Percentiles rank a stretch among this genome's conserved stretches.
Conservation (phyloP, 1,140 invertebrate genomes). For the Popillia japonica region DNA sequence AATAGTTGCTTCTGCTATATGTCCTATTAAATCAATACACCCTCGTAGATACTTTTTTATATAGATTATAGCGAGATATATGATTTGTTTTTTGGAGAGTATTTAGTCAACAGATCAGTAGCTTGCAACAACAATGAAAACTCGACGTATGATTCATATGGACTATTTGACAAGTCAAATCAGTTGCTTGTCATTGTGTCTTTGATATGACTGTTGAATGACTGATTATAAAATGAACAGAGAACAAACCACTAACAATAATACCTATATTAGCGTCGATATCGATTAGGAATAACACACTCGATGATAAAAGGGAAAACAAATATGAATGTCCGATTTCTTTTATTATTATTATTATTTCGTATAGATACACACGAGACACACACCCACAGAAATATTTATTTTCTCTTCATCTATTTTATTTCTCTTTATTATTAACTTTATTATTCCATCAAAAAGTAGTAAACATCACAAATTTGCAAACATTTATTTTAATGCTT, state of each 20-base stretch:
- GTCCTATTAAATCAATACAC: not conserved
- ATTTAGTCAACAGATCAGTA: conserved; percentile 30
- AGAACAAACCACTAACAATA: conserved; percentile 5
- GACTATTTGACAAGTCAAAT: conserved; percentile 33
- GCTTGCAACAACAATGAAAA: conserved; percentile 21
- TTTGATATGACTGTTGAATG: conserved; percentile 28
- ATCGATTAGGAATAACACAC: not conserved
- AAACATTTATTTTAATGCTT: not conserved
- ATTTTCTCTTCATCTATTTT: conserved; percentile 12
- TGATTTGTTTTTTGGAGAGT: conserved; percentile 12
- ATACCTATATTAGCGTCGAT: not conserved
- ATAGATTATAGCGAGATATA: not conserved
- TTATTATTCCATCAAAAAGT: not conserved
- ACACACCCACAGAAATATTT: too few species aligned
- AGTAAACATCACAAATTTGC: not conserved
- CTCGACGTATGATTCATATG: not conserved
- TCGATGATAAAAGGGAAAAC: conserved; percentile 25
- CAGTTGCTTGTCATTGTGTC: conserved; percentile 21
- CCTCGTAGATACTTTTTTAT: not conserved
- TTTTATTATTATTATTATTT: too few species aligned
- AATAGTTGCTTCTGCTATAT: not conserved
- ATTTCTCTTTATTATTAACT: not conserved
- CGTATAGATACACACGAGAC: too few species aligned
- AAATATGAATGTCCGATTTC: not conserved
- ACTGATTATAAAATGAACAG: conserved; percentile 6